Conservation (phyloP, 2,113 vertebrate genomes). For the Hoplias malabaricus region DNA sequence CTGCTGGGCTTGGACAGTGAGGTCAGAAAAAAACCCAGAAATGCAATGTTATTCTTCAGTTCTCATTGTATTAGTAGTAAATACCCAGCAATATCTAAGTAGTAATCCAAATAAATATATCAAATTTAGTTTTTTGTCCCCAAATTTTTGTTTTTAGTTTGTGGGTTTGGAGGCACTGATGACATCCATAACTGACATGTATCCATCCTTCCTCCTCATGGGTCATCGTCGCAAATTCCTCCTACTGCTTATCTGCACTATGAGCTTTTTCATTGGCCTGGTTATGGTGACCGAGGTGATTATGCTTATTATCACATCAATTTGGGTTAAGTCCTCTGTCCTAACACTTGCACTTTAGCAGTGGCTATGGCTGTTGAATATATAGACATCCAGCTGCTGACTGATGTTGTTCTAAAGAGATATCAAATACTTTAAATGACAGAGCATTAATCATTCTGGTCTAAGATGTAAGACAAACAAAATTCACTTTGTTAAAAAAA, state of each 20-base stretch:
- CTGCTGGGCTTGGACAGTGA: slow-evolving; percentile 76
- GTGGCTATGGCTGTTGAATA: neutral
- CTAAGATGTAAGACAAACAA: no score
- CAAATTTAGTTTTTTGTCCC: neutral
- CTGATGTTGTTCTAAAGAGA: no score
- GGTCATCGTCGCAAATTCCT: slow-evolving; percentile 76
- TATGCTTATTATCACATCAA: neutral
- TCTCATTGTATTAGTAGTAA: neutral
- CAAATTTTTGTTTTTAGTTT: slow-evolving; percentile 67
- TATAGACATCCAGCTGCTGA: no score
- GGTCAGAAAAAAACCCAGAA: slow-evolving; percentile 51
- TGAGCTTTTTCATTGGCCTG: slow-evolving; percentile 71
- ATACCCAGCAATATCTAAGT: neutral
- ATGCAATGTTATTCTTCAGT: neutral
- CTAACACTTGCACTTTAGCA: neutral
- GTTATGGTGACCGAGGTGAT: slow-evolving; percentile 78
- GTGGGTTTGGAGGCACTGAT: slow-evolving; percentile 74
- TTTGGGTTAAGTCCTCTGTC: neutral
- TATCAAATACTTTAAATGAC: no score
- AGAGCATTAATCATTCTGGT: no score
- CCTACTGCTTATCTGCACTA: slow-evolving; percentile 65
- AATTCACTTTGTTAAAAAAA: no score
- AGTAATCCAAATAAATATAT: neutral
- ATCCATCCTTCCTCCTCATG: slow-evolving; percentile 69
- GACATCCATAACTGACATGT: slow-evolving; percentile 71